phyloP scores from a whole-genome alignment of 2,113 vertebrate species.

The Ophiodon elongatus region DNA sequence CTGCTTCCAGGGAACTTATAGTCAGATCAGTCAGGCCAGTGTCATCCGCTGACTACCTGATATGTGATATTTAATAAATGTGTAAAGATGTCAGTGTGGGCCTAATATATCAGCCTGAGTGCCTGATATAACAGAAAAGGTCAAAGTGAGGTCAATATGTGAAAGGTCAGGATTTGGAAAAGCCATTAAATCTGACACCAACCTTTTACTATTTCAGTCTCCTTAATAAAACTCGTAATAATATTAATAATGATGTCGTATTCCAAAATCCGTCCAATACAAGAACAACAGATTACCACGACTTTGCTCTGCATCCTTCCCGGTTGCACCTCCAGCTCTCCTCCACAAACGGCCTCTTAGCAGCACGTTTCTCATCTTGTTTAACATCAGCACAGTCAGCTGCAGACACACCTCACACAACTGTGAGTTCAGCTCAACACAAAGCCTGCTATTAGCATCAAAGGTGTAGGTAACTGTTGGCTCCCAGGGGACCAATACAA shows the following conservation, averaged over 20 bases:
- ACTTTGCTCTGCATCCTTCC: too few relatives aligned
- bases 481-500: constrained; percentile 62
- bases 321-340: constrained; percentile 13
- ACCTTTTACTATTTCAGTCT: too few relatives aligned
- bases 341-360: constrained; percentile 14
- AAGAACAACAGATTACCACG: neutral
- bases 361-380: constrained; percentile 38
- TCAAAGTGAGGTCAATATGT: constrained; percentile 30
- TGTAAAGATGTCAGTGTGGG: constrained; percentile 16
- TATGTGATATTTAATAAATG: constrained; percentile 35
- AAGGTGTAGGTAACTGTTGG: constrained; percentile 74
- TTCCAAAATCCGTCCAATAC: too few relatives aligned
- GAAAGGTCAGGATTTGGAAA: constrained; percentile 38
- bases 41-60: constrained; percentile 5
- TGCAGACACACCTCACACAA: constrained; percentile 40
- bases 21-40: neutral
- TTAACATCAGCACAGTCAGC: constrained; percentile 26
- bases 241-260: too few relatives aligned
- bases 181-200: constrained; percentile 49
- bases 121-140: constrained; percentile 27
- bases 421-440: constrained; percentile 35
- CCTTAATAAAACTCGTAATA: neutral
- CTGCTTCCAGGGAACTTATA: neutral
- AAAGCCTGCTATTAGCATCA: constrained; percentile 66
- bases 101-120: constrained; percentile 16